Evolutionary conservation across 2,797 vertebrate genomes (phyloP).

Genomic region (Pipistrellus pipistrellus): DNA sequence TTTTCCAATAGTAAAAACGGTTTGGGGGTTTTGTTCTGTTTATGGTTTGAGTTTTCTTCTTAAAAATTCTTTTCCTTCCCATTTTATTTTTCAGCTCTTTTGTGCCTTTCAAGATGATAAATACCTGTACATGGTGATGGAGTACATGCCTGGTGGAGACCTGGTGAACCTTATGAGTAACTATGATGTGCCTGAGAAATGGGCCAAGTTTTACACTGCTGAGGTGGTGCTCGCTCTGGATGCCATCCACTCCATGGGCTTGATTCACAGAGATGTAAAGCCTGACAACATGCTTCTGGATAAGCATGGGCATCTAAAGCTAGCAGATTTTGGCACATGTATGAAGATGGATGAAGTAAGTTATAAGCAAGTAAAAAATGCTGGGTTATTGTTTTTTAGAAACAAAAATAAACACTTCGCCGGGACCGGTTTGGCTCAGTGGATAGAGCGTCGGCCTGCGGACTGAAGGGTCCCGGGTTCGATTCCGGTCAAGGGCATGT

Average conservation of each 20-base stretch:
- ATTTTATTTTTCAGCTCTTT: conserved; percentile 91
- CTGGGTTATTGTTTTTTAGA: conserved; percentile 10
- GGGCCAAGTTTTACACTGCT: conserved; percentile 99
- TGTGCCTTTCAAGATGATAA: conserved; percentile 99
- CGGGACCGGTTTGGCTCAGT: no score
- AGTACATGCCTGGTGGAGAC: conserved; percentile 99
- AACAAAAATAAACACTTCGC: conserved; percentile 36
- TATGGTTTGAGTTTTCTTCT: conserved; percentile 12
- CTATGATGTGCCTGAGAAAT: conserved; percentile 98
- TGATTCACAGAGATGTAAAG: conserved; percentile 99
- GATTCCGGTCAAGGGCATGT: no score
- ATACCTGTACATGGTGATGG: conserved; percentile 99
- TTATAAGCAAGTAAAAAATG: conserved; percentile 78
- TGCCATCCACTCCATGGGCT: conserved; percentile 99
- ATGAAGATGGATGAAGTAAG: conserved; percentile 99
- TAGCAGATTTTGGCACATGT: conserved; percentile 99
- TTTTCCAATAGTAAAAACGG: conserved; percentile 62
- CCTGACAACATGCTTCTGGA: conserved; percentile 99
- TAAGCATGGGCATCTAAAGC: conserved; percentile 95
- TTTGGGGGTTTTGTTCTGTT: conserved; percentile 32
- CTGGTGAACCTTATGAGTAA: conserved; percentile 99
- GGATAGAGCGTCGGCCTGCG: no score
- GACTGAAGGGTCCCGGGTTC: no score
- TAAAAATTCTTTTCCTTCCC: conserved; percentile 49
- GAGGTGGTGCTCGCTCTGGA: conserved; percentile 98